These are phyloP conservation scores for Puffinus mauretanicus DNA, from an alignment of 2,113 vertebrate species.

Conservation along the genomic window DNA sequence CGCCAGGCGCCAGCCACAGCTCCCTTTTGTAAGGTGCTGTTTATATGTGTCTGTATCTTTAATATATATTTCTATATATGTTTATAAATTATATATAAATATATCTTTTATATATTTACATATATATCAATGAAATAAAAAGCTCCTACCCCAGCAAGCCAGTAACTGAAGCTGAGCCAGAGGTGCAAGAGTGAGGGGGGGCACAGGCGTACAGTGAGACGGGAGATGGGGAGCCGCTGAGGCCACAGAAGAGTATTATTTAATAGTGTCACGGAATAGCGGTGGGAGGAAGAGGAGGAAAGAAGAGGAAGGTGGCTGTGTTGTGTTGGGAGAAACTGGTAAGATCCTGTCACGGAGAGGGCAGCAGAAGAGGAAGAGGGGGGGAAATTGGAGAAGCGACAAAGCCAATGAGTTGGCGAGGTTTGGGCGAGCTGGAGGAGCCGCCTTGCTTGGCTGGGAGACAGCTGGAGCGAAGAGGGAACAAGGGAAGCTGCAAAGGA, in stretches of 20 bases:
- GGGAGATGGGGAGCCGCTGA: rapidly evolving
- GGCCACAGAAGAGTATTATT: rapidly evolving
- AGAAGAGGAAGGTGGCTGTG: neutral
- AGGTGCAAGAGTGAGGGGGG: neutral
- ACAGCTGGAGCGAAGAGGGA: rapidly evolving
- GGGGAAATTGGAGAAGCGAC: rapidly evolving
- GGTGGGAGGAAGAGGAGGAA: neutral
- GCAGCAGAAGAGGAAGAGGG: neutral
- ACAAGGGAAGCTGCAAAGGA: neutral
- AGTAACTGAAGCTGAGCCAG: neutral
- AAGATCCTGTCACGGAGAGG: rapidly evolving
- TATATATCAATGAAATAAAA: rapidly evolving
- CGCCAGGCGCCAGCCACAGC: neutral
- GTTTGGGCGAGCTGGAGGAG: neutral
- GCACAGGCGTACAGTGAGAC: rapidly evolving
- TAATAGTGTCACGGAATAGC: rapidly evolving
- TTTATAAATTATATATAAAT: too few relatives aligned
- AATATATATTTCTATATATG: rapidly evolving
- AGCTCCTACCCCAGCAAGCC: neutral
- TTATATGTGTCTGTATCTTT: rapidly evolving
- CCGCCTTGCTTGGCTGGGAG: rapidly evolving
- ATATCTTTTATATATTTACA: rapidly evolving
- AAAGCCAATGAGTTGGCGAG: rapidly evolving
- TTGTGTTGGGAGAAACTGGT: neutral
- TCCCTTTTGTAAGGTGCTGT: neutral